Evolutionary conservation across 2,113 vertebrate genomes (phyloP).

Genomic region (Pteruthius melanotis): DNA sequence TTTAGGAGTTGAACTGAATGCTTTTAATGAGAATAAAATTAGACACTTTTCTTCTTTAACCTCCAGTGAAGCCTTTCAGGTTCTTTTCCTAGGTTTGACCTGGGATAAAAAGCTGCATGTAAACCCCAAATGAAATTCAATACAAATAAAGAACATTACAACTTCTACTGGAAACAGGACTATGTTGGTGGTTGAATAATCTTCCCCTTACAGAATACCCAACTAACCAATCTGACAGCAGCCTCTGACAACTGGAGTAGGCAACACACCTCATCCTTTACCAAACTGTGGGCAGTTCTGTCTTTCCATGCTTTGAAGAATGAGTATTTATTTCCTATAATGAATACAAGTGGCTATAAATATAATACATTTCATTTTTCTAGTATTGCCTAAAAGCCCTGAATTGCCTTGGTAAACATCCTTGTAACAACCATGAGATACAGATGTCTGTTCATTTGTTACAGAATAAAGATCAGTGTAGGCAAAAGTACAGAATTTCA

Average conservation of each 20-base stretch:
- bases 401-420: background rate
- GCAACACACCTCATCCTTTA: background rate
- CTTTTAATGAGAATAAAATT: background rate
- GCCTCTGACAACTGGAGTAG: background rate
- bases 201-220: background rate
- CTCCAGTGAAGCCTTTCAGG: background rate
- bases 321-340: background rate
- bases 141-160: background rate
- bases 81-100: background rate
- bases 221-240: background rate
- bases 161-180: background rate
- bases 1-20: background rate
- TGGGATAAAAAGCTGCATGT: background rate
- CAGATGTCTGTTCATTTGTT: background rate
- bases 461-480: background rate
- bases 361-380: background rate
- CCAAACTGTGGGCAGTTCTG: background rate
- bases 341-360: background rate
- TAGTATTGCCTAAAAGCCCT: background rate
- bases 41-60: background rate
- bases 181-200: background rate
- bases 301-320: background rate
- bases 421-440: background rate
- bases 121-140: background rate
- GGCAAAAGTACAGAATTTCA: background rate